Base-by-base conservation (phyloP, 1,140 invertebrate genomes). In the Palaemon carinicauda region DNA sequence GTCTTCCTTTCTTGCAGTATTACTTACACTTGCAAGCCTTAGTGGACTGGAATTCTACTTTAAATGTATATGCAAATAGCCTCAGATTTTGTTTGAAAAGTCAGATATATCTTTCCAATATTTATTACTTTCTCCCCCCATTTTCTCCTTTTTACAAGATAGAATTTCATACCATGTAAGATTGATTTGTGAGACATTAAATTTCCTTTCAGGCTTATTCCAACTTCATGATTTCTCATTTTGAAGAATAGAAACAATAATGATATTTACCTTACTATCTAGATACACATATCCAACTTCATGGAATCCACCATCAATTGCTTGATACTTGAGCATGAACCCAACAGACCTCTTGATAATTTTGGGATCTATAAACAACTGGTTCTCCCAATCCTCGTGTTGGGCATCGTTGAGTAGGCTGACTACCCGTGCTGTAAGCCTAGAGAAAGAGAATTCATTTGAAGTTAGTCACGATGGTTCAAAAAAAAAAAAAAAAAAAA, bases 301-400 rank as follows among this genome's bases (percentile, higher is more conserved):
- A 15, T 87, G 86, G 86, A 93, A 93, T 12, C 90, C 91, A 21
- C 93, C 93, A 56, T 91, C 90, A 10, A 50, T 12, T 24, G 90
- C 91, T 86, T 93, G 93, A 79, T 91, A 90, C 24, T 90, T 89
- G 1, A 93, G 71, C 0, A 93, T 75, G 91, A 93, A 93, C 19
- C 89, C 83, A 19, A 91, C 88, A 9, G 90, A 89, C 31, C 88
- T 82, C 1, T 87, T 81, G 78, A 93, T 89, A 33, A 93, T 91
- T 41, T 90, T 80, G 0, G 90, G 89, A 85, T 93, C 93, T n/a
- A 93, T 90, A 56, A 91, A 93, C 79, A 93, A 91, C 50, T 91
- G 86, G 88, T 92, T 92, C 89, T 93, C 93, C 93, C 93, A 93
- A 85, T 93, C 93, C 83, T 92, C 83, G 10, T 85, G 83, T 3